Evolutionary conservation across 1,140 invertebrate species (phyloP).

Genomic region (Tetragnatha versicolor): DNA sequence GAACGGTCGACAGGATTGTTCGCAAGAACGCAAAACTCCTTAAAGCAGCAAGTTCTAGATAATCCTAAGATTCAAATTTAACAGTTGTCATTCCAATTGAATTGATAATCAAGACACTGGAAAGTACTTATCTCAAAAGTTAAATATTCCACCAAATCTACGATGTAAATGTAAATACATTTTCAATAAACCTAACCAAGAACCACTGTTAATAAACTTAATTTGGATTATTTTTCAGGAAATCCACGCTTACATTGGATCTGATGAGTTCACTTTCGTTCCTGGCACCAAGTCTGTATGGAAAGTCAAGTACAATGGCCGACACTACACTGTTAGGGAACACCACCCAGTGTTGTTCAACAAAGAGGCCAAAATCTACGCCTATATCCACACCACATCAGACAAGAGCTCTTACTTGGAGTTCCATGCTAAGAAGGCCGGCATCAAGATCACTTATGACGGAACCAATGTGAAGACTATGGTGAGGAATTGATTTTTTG

Average conservation of each 20-base stretch:
- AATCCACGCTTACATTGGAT: slow-evolving; percentile 15
- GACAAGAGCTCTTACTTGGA: background rate
- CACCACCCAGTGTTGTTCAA: slow-evolving; percentile 10
- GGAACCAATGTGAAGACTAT: slow-evolving; percentile 48
- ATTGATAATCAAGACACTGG: too few species aligned
- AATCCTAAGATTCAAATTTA: too few species aligned
- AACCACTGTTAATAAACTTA: background rate
- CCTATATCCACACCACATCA: background rate
- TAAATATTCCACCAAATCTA: too few species aligned
- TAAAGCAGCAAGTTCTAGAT: too few species aligned
- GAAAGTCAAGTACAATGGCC: slow-evolving; percentile 3
- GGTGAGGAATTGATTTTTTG: background rate
- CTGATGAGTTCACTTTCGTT: background rate
- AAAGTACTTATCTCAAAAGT: too few species aligned
- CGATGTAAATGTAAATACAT: background rate
- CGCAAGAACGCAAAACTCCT: too few species aligned
- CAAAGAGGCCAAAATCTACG: background rate
- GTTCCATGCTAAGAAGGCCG: background rate
- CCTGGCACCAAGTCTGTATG: background rate
- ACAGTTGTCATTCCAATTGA: too few species aligned
- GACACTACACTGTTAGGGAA: background rate
- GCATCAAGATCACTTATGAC: slow-evolving; percentile 49
- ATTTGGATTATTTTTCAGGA: slow-evolving; percentile 10
- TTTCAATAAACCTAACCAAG: background rate
- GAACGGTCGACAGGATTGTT: too few species aligned